Evolutionary conservation across 2,888 invertebrate genomes (phyloP), one percentile per base, ranked within the genome.

Genomic region (Agrypnus murinus): DNA sequence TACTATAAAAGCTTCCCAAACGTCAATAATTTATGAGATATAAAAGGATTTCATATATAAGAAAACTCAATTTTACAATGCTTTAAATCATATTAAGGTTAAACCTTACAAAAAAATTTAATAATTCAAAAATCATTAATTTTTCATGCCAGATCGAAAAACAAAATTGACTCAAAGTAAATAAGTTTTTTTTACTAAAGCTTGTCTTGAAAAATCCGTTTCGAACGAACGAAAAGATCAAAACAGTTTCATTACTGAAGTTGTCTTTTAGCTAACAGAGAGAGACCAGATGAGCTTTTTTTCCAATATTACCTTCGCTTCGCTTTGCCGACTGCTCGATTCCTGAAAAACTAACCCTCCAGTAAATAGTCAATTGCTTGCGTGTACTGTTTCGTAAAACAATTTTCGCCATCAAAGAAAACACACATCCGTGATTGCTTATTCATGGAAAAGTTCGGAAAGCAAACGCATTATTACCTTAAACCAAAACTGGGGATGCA

Each of bases 181-280:
- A n/a, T n/a, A n/a, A n/a, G n/a, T n/a, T n/a, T n/a, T n/a, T n/a
- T n/a, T n/a, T n/a, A n/a, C n/a, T n/a, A n/a, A n/a, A n/a, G n/a
- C n/a, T n/a, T n/a, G n/a, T n/a, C n/a, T n/a, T n/a, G n/a, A n/a
- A n/a, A n/a, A n/a, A n/a, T n/a, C n/a, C n/a, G n/a, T n/a, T n/a
- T n/a, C n/a, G n/a, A n/a, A n/a, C n/a, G n/a, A n/a, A n/a, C n/a
- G n/a, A n/a, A n/a, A n/a, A n/a, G n/a, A n/a, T n/a, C n/a, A n/a
- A n/a, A n/a, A n/a, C n/a, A n/a, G n/a, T 55, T 55, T 55, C 34
- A 55, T 55, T 55, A 55, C 34, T 15, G 53, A 34, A 36, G 34
- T 0, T 55, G 53, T 55, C 34, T 32, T 55, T 14, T 34, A 36
- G 34, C 48, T 55, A 36, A 55, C 32, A 55, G 15, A 34, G 36